phyloP scores from a whole-genome alignment of 2,113 vertebrate genomes.

The Bufo gargarizans region DNA sequence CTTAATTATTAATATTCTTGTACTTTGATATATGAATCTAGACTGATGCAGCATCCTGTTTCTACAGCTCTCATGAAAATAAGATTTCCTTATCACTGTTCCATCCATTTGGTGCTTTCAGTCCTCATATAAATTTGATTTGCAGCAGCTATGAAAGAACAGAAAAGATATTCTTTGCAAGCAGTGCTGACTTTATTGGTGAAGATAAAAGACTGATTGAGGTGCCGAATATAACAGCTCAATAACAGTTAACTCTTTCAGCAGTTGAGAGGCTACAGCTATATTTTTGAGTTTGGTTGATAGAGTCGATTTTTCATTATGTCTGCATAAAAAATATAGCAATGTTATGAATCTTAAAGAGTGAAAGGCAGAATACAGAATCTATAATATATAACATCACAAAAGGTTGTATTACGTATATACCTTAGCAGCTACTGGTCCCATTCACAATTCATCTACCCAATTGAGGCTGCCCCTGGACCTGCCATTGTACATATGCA shows the following conservation, averaged over 20 bases:
- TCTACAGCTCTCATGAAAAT: conserved; percentile 55
- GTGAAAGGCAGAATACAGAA: background rate
- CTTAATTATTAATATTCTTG: conserved; percentile 43
- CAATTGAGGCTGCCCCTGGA: too few species aligned
- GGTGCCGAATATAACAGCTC: conserved; percentile 66
- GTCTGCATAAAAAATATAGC: background rate
- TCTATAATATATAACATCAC: background rate
- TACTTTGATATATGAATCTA: conserved; percentile 47
- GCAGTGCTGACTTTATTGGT: conserved; percentile 63
- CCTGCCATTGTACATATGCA: too few species aligned
- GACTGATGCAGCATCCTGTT: conserved; percentile 41
- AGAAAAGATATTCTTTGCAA: conserved; percentile 65
- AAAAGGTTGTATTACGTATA: background rate
- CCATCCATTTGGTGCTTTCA: conserved; percentile 65
- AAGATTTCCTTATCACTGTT: conserved; percentile 52
- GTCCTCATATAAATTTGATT: conserved; percentile 71
- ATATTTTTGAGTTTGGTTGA: background rate
- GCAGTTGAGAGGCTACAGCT: background rate
- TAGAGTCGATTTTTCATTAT: background rate
- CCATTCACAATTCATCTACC: too few species aligned
- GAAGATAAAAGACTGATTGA: conserved; percentile 69
- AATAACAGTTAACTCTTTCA: conserved; percentile 60
- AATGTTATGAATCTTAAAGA: background rate
- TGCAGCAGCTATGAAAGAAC: conserved; percentile 67
- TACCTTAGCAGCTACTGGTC: too few species aligned